Evolutionary conservation across 2,797 vertebrate species (phyloP).

Genomic region (Aplochiton taeniatus): DNA sequence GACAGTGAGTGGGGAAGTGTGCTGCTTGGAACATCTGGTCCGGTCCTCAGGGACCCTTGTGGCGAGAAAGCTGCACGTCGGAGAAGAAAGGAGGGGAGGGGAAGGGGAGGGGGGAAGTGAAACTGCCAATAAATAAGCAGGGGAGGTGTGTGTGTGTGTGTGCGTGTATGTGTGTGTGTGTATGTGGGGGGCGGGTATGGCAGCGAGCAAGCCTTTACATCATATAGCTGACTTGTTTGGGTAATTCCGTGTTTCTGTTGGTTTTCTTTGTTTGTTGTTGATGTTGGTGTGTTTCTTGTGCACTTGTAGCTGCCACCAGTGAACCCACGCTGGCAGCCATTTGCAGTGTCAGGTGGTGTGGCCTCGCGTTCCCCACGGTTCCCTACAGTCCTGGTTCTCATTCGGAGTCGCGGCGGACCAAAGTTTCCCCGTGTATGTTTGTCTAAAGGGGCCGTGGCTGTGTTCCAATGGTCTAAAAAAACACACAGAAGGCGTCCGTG

Average conservation of each 20-base stretch:
- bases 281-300: no score
- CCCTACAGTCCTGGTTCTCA: no score
- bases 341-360: no score
- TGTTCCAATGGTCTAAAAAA: no score
- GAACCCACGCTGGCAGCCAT: no score
- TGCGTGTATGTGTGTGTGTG: no score
- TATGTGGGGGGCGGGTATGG: slow-evolving; percentile 10
- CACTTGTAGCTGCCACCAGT: no score
- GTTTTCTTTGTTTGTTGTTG: slow-evolving; percentile 40
- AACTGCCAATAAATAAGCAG: slow-evolving; percentile 68
- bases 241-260: slow-evolving; percentile 65
- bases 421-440: no score
- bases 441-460: no score
- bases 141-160: slow-evolving; percentile 1
- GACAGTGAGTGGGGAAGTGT: slow-evolving; percentile 79
- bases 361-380: no score
- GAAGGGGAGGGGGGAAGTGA: slow-evolving; percentile 55
- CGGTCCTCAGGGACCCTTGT: slow-evolving; percentile 80
- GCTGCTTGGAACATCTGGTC: slow-evolving; percentile 84
- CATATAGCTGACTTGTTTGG: slow-evolving; percentile 82
- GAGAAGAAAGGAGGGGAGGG: slow-evolving; percentile 64
- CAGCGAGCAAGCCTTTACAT: slow-evolving; percentile 69
- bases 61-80: slow-evolving; percentile 83
- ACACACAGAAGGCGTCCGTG: no score
- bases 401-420: no score